A percentile compares a stretch with the other conserved stretches of the same genome.
These are phyloP conservation scores for Lepilemur septentrionalis DNA, from an alignment of 2,797 vertebrate species.

Conservation along the genomic window DNA sequence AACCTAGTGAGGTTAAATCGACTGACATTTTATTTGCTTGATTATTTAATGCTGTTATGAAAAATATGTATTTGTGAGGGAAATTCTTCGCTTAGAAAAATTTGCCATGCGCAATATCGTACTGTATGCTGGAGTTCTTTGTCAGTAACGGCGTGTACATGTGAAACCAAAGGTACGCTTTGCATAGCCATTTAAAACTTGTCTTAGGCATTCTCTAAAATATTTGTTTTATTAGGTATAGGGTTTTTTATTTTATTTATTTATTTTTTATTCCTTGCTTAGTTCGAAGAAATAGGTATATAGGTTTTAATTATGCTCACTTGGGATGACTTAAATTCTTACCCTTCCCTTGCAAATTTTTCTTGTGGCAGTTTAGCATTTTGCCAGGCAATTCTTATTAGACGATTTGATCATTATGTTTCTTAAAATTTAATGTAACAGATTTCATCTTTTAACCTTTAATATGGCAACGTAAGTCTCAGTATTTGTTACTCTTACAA, in stretches of 20 bases:
- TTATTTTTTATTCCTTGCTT: too few relatives aligned
- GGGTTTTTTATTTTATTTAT: too few relatives aligned
- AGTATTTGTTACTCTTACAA: slow-evolving; percentile 43
- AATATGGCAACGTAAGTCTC: background rate
- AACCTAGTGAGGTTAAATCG: background rate
- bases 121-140: background rate
- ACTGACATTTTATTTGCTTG: slow-evolving; percentile 23
- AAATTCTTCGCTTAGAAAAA: slow-evolving; percentile 1
- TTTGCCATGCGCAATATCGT: background rate
- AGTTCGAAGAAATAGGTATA: background rate
- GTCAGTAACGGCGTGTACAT: background rate
- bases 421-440: slow-evolving; percentile 52
- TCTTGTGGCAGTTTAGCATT: slow-evolving; percentile 12
- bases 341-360: background rate
- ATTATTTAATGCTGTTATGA: slow-evolving; percentile 11
- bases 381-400: background rate
- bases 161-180: background rate
- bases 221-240: background rate
- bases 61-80: background rate
- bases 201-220: background rate
- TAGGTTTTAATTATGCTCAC: slow-evolving; percentile 34
- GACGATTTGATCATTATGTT: background rate
- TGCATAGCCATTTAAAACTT: background rate
- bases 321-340: background rate
- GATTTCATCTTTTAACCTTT: slow-evolving; percentile 42